Base-by-base conservation (phyloP, 2,888 invertebrate species). In the Aporophyla nigra region DNA sequence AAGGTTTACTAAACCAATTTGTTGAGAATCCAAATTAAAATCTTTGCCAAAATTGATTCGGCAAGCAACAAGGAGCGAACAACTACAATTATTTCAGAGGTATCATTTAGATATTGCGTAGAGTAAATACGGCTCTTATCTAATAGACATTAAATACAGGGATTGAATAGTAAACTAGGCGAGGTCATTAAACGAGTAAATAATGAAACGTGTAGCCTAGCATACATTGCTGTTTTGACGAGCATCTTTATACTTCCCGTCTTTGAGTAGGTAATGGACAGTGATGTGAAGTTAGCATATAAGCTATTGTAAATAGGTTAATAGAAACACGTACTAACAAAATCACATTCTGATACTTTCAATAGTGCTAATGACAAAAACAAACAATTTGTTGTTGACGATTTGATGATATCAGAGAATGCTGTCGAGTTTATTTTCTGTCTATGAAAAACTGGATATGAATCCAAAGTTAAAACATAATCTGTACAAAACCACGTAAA, bases 41-140 rank as follows among this genome's bases (percentile, higher is more conserved):
- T 27, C 4, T 24, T 24, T 10, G 33, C 10, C 49, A 14, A 46
- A 53, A 14, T 51, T 19, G 0, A 61, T 61, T 62, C 27, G 46
- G 0, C 73, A 49, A 49, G 16, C 56, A 24, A 49, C 33, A 40
- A 5, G 16, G 16, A 74, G 24, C 33, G 33, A 24, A 54, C 62
- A 46, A 49, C 54, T 49, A 75, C 24, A 56, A 56, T 65, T 2
- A 27, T 40, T 53, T 40, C 56, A 75, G 24, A 75, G n/a, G 49
- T 58, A 76, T 21, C 33, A 77, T 69, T 70, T 21, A 46, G 12
- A 19, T 77, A 78, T 14, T 65, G 46, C 43, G 56, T 27, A 65
- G 58, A 33, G 75, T 69, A 75, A 68, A 75, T 59, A 80, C 46
- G 33, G 63, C 53, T 65, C 78, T 80, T 75, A 79, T 79, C 75